Percentiles rank a stretch among this genome's conserved stretches.
Conservation (phyloP, 2,113 vertebrate genomes). For the Eonycteris spelaea region DNA sequence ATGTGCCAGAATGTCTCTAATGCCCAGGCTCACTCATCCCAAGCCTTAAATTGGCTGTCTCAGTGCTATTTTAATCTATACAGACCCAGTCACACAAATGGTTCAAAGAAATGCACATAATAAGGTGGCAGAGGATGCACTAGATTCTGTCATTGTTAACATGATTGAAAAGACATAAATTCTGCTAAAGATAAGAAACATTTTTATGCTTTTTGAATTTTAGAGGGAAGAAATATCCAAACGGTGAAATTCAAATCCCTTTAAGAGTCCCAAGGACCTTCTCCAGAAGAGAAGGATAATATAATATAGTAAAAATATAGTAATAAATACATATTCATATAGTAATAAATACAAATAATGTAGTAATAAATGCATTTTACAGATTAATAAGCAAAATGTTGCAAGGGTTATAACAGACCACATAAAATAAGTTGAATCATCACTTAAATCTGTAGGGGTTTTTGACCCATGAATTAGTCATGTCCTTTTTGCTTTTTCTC, state of each 20-base stretch:
- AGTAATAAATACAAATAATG: background rate
- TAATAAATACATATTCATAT: no score
- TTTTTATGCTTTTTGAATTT: constrained; percentile 16
- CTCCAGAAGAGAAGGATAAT: background rate
- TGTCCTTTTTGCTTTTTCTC: background rate
- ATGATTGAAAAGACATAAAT: constrained; percentile 63
- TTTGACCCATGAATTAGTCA: background rate
- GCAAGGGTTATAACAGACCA: background rate
- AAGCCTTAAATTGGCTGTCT: constrained; percentile 68
- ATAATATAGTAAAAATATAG: no score
- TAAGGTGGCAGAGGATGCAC: constrained; percentile 44
- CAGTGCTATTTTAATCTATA: constrained; percentile 65
- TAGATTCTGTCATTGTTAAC: constrained; percentile 53
- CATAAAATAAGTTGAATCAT: background rate
- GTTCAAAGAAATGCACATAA: constrained; percentile 52
- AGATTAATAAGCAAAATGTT: background rate
- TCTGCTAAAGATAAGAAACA: constrained; percentile 25
- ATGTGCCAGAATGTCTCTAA: constrained; percentile 54
- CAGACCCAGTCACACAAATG: constrained; percentile 50
- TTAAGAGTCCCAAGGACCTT: background rate
- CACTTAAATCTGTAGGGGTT: background rate
- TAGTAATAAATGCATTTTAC: background rate
- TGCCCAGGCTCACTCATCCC: constrained; percentile 68
- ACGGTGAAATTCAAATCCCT: constrained; percentile 18
- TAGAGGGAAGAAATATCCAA: constrained; percentile 38